These are phyloP conservation scores for Hippolais icterina DNA, from an alignment of 2,113 vertebrate genomes.

Conservation along the genomic window DNA sequence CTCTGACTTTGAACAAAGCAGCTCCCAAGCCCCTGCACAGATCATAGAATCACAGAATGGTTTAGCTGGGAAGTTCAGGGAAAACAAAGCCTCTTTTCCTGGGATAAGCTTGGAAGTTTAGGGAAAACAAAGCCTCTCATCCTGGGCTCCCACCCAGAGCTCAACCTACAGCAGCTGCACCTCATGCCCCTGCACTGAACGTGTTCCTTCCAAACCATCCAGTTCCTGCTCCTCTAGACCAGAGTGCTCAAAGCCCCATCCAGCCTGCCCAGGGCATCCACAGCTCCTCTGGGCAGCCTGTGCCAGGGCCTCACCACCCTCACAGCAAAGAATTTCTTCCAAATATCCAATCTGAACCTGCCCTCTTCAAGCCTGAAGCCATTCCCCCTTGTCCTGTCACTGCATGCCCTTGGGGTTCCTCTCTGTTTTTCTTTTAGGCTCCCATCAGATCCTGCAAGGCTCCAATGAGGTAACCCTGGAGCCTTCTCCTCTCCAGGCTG, in stretches of 20 bases:
- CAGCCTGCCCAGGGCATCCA: neutral
- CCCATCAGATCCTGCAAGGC: neutral
- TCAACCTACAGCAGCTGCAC: neutral
- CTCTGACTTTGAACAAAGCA: neutral
- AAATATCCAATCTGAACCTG: neutral
- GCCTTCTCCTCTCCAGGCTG: neutral
- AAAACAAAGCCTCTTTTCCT: neutral
- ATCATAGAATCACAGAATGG: neutral
- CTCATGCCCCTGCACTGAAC: neutral
- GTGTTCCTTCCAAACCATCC: neutral
- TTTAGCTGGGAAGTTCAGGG: neutral
- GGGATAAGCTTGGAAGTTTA: neutral
- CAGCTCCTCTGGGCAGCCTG: neutral
- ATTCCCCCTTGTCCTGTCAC: neutral
- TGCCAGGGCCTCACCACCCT: neutral
- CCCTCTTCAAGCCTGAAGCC: neutral
- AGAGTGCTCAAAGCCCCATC: neutral
- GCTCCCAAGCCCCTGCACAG: neutral
- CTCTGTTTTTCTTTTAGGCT: neutral
- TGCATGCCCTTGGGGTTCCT: neutral
- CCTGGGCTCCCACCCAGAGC: neutral
- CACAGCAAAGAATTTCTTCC: neutral
- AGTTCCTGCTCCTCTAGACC: neutral
- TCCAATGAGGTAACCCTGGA: neutral
- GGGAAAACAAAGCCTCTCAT: neutral